Base-by-base conservation (phyloP, 2,113 vertebrate genomes). In the Galemys pyrenaicus region DNA sequence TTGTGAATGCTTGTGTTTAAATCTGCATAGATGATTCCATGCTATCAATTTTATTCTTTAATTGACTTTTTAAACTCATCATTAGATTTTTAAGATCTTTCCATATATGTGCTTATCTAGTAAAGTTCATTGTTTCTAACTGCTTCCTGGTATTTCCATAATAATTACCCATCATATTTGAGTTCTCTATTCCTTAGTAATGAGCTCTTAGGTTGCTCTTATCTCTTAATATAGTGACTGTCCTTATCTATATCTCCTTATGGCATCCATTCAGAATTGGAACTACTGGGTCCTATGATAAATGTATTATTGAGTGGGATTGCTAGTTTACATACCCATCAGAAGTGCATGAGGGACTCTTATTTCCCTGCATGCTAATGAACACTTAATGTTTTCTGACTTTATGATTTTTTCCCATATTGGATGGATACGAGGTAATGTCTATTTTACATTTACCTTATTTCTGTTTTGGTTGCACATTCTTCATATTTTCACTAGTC, bases 21-120 rank as follows among this genome's bases (percentile, higher is more conserved):
- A 80, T 84, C 49, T 73, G 6, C 39, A 81, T 51, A 74, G 62
- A 51, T 60, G 8, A 16, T 77, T 56, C 46, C 58, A 5, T 84
- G 49, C 49, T 84, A 19, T 60, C 17, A 39, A 41, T 79, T 86
- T 74, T 5, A 58, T 89, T 79, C 51, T 88, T 35, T 39, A 74
- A 92, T 58, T 93, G 77, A 28, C 74, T 82, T 67, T 73, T 56
- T 49, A 71, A 93, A 65, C 13, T 87, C 5, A 67, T 39, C 71
- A 60, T 81, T 79, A 67, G 4, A 54, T 71, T 62, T 89, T 86
- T 49, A 77, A 77, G 62, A 58, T 70, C 6, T 35, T 78, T 37
- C 0, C 9, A 54, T 35, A 13, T 49, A 26, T 13, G 39, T 30
- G 6, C 30, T 75, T 13, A 26, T 88, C 24, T 28, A 60, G 46